Evolutionary conservation across 1,140 invertebrate genomes (phyloP), one percentile per base, ranked within the genome.

Genomic region (Drosophila quadrilineata): DNA sequence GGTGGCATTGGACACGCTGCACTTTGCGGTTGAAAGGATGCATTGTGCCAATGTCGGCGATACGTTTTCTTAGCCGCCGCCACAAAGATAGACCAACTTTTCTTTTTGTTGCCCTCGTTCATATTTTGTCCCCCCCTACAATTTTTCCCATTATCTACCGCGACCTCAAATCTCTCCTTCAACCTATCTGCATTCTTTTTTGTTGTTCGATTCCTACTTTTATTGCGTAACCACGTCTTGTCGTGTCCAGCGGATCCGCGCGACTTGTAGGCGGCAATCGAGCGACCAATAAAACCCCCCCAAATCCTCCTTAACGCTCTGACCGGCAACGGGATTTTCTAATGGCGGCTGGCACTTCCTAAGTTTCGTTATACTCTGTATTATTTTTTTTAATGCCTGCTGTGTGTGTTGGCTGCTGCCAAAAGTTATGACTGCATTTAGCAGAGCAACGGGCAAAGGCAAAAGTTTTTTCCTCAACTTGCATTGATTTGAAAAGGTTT

Each of bases 341-440:
- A 84, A 84, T 84, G 66, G 71, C 79, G 74, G 74, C 70, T 73
- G 85, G 75, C 76, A 84, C 66, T 80, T 80, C 60, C 77, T 73
- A 82, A 82, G 71, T 84, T 82, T 24, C 22, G 3, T 24, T 33
- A 16, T 35, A 4, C 33, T 50, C 16, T 43, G 22, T 35, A 19
- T n/a, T 35, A 21, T 45, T 62, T 43, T 50, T 66, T 58, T 57
- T 58, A 63, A 60, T 48, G 48, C 9, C 5, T 29, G 10, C 49
- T 10, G 6, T 12, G 8, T 38, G 16, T 66, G 26, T 49, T 49
- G 49, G 58, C 50, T 65, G 74, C 75, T 85, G 79, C 79, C 79
- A 84, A 84, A 84, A 84, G 80, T 84, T 84, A 84, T 84, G 79
- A 85, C 79, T 84, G 79, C 79, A 85, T 82, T 82, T 82, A 82